Conservation (phyloP, 2,113 vertebrate species). For the Anoplopoma fimbria region DNA sequence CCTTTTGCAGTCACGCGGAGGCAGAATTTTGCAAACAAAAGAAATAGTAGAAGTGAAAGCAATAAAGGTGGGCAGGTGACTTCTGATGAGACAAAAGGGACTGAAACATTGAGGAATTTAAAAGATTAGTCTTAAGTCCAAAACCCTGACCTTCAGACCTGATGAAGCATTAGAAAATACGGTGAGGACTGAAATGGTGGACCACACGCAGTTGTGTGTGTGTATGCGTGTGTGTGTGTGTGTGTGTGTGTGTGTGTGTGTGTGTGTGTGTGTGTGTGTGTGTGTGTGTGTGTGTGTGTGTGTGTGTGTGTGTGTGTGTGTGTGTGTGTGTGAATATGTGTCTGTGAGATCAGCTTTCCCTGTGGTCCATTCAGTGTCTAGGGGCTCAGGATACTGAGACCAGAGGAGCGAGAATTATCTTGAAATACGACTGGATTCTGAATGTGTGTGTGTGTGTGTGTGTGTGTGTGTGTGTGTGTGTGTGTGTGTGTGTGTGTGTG, state of each 20-base stretch:
- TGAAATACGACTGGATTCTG: slow-evolving; percentile 73
- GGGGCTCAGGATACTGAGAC: slow-evolving; percentile 77
- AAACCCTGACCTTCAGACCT: slow-evolving; percentile 62
- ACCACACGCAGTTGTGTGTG: slow-evolving; percentile 71
- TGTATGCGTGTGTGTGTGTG: slow-evolving; percentile 29
- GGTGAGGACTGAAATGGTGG: slow-evolving; percentile 57
- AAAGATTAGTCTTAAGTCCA: slow-evolving; percentile 74
- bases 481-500: background rate
- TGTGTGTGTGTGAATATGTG: slow-evolving; percentile 49
- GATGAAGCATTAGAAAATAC: slow-evolving; percentile 71
- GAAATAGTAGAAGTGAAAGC: slow-evolving; percentile 28
- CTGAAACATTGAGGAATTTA: slow-evolving; percentile 63
- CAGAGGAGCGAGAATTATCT: slow-evolving; percentile 78
- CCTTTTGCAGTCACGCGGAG: slow-evolving; percentile 29
- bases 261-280: slow-evolving; percentile 38
- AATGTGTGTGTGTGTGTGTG: slow-evolving; percentile 16
- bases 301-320: slow-evolving; percentile 13
- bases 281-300: slow-evolving; percentile 20
- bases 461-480: slow-evolving; percentile 1
- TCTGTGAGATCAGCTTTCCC: slow-evolving; percentile 78
- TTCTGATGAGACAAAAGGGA: slow-evolving; percentile 58
- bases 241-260: slow-evolving; percentile 36
- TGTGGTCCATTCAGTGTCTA: slow-evolving; percentile 73
- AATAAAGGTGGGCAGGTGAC: slow-evolving; percentile 45
- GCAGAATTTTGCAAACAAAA: slow-evolving; percentile 36